These are phyloP conservation scores for Ctenopoma multispine DNA, from an alignment of 2,797 vertebrate genomes.

Conservation along the genomic window DNA sequence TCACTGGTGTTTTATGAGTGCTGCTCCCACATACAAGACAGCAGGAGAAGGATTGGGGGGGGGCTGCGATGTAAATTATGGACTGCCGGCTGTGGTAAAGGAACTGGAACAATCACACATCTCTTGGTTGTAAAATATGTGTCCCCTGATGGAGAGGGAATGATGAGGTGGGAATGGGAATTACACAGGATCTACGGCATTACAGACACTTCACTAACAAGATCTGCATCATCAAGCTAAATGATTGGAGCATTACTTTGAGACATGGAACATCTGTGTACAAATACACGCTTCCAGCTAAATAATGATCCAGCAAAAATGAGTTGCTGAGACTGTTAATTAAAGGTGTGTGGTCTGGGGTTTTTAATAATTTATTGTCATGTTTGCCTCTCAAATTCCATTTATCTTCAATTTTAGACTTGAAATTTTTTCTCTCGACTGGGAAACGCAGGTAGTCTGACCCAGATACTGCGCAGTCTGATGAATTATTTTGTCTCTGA, in stretches of 20 bases:
- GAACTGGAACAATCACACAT: constrained; percentile 55
- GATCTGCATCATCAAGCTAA: constrained; percentile 9
- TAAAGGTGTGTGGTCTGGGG: constrained; percentile 18
- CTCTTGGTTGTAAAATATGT: constrained; percentile 51
- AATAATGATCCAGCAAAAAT: constrained; percentile 27
- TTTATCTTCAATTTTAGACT: constrained; percentile 38
- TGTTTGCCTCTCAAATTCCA: constrained; percentile 41
- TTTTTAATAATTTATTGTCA: constrained; percentile 37
- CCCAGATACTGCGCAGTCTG: constrained; percentile 54
- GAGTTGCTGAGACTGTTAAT: background rate
- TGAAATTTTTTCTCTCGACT: constrained; percentile 30
- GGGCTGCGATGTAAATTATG: constrained; percentile 62
- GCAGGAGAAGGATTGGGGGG: constrained; percentile 28
- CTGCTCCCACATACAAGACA: constrained; percentile 57
- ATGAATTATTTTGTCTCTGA: constrained; percentile 62
- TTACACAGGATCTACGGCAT: constrained; percentile 38
- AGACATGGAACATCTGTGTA: constrained; percentile 1
- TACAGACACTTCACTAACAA: constrained; percentile 22
- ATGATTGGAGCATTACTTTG: background rate
- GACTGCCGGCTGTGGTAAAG: constrained; percentile 54
- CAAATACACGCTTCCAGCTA: constrained; percentile 1
- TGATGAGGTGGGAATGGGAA: constrained; percentile 41
- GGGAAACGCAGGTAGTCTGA: constrained; percentile 50
- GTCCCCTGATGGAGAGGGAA: constrained; percentile 29
- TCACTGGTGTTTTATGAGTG: constrained; percentile 72